Conservation (phyloP, 2,113 vertebrate genomes). For the Atrichornis clamosus region DNA sequence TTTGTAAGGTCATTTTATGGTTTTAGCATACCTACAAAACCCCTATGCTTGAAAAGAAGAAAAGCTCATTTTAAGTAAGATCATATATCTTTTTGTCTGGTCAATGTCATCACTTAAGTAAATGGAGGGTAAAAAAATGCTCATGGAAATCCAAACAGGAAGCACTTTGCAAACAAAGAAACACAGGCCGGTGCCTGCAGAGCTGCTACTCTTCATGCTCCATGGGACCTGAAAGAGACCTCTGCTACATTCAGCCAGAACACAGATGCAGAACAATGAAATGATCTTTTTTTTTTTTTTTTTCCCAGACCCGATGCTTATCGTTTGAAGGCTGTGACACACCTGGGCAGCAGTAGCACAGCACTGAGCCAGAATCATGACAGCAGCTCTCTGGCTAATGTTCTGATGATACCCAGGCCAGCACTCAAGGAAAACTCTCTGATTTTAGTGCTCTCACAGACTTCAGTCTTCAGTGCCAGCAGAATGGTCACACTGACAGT, state of each 20-base stretch:
- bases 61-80: not conserved
- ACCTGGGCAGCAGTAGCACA: not conserved
- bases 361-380: not conserved
- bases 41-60: not conserved
- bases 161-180: conserved; percentile 34
- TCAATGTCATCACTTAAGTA: conserved; percentile 31
- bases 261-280: not conserved
- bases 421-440: not conserved
- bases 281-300: not conserved
- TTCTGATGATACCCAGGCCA: not conserved
- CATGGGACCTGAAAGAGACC: conserved; percentile 1
- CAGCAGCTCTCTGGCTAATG: not conserved
- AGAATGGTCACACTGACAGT: not conserved
- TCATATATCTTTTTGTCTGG: not conserved
- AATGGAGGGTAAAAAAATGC: conserved; percentile 40
- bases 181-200: conserved; percentile 27
- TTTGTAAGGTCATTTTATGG: not conserved
- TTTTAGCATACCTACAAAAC: not conserved
- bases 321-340: not conserved
- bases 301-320: not conserved
- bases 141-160: conserved; percentile 55
- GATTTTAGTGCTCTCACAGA: not conserved
- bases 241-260: conserved; percentile 4
- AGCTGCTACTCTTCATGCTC: conserved; percentile 36
- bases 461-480: not conserved